Percentiles rank a stretch among this genome's conserved stretches.
phyloP scores from a whole-genome alignment of 2,113 vertebrate genomes.

The Amphiprion ocellaris region DNA sequence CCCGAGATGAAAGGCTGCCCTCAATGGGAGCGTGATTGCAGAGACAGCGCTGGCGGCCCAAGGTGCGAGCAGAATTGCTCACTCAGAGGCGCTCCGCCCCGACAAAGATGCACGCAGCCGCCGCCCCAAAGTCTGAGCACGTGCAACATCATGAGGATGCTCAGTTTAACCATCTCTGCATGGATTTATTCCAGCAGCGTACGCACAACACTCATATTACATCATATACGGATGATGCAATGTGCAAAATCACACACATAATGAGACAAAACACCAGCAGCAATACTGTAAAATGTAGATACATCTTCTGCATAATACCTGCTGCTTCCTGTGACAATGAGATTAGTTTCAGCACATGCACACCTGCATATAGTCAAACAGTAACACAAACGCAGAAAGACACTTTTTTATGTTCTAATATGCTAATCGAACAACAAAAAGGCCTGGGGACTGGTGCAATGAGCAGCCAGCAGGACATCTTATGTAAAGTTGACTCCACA shows the following conservation, averaged over 20 bases:
- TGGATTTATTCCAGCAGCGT: background rate
- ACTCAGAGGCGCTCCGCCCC: slow-evolving; percentile 50
- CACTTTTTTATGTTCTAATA: slow-evolving; percentile 37
- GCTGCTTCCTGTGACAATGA: slow-evolving; percentile 2
- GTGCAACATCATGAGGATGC: slow-evolving; percentile 21
- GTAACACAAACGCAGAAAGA: background rate
- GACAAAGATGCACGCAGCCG: slow-evolving; percentile 4
- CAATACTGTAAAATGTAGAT: background rate
- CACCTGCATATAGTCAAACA: slow-evolving; percentile 2
- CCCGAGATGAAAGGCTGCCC: slow-evolving; percentile 76
- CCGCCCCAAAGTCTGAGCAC: slow-evolving; percentile 42
- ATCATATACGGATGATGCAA: slow-evolving; percentile 27
- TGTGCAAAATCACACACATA: slow-evolving; percentile 4
- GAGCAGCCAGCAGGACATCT: slow-evolving; percentile 31
- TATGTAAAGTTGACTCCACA: slow-evolving; percentile 36
- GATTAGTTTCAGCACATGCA: slow-evolving; percentile 17
- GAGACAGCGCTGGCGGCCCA: slow-evolving; percentile 64
- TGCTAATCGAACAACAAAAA: slow-evolving; percentile 36
- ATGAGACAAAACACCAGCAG: background rate
- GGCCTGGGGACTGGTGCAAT: slow-evolving; percentile 23
- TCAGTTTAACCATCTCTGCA: slow-evolving; percentile 14
- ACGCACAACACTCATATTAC: background rate
- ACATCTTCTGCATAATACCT: background rate
- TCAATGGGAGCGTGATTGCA: slow-evolving; percentile 77
- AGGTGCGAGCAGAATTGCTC: slow-evolving; percentile 67